Evolutionary conservation across 1,140 invertebrate species (phyloP).

Genomic region (Coptotermes formosanus): DNA sequence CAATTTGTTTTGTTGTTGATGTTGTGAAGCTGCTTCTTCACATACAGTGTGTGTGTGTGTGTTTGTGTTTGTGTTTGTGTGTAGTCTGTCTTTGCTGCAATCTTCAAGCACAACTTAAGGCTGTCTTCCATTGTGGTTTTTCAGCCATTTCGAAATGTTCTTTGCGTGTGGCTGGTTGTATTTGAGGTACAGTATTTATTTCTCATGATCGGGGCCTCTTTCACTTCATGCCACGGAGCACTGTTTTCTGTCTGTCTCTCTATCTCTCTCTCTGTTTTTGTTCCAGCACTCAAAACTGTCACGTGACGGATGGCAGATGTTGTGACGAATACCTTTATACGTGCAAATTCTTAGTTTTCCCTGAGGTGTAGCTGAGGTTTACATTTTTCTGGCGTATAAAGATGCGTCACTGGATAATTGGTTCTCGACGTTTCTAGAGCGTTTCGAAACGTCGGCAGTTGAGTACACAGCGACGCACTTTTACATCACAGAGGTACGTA

Average conservation of each 20-base stretch:
- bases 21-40: constrained; percentile 14
- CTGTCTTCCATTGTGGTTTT: constrained; percentile 46
- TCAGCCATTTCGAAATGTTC: constrained; percentile 69
- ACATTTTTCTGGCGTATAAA: no score
- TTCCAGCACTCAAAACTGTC: not conserved
- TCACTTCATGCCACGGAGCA: constrained; percentile 18
- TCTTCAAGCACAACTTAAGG: constrained; percentile 27
- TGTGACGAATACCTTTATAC: not conserved
- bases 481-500: no score
- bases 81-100: not conserved
- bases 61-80: not conserved
- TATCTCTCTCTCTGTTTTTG: constrained; percentile 22
- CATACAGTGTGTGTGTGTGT: not conserved
- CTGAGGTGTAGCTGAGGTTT: no score
- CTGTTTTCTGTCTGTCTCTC: not conserved
- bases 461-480: no score
- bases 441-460: no score
- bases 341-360: no score
- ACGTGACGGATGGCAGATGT: not conserved
- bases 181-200: constrained; percentile 61
- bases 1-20: constrained; percentile 13
- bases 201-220: constrained; percentile 23
- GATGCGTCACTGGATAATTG: no score
- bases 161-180: constrained; percentile 78
- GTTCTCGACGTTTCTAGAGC: no score